Base-by-base conservation (phyloP, 2,797 vertebrate species). In the Syndactyla subalaris region DNA sequence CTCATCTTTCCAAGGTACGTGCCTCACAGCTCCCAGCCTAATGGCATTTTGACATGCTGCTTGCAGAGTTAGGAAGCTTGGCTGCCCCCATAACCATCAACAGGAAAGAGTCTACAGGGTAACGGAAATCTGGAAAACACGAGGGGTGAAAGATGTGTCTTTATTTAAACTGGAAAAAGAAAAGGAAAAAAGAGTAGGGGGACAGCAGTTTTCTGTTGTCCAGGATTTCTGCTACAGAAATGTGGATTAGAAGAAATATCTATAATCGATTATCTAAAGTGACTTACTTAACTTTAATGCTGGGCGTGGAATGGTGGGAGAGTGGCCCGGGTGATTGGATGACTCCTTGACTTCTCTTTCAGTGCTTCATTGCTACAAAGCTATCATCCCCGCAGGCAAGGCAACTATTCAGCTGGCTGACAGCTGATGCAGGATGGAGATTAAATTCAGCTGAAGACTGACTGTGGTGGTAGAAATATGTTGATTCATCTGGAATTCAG, bases 51-150 rank as follows among this genome's bases (percentile, higher is more conserved):
- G 59, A 77, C 45, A 23, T 61, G 84, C 63, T 85, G 74, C 49
- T 93, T 82, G 52, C 61, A 83, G 79, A 72, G 70, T 9, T 61
- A 68, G 59, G 80, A 85, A 90, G 62, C 51, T 68, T 84, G 77
- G 36, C 79, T 95, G 75, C 43, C 30, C 43, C 94, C 32, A 13
- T 39, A 70, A 22, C 49, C 55, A 93, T 95, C 48, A 70, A 63
- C 59, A 92, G 62, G 84, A 93, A 92, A 57, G 71, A 92, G 48
- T 48, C 77, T 59, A 76, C 1, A 7, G 90, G 77, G 70, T 84
- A 93, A 86, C 1, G 4, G 73, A 93, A 91, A 93, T 90, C 85
- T 86, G 93, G 88, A 90, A 88, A 90, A 76, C 80, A 94, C 55
- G 80, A 94, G 39, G 45, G 20, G 18, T 84, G 46, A 90, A 93